Evolutionary conservation across 2,113 vertebrate species (phyloP).

Genomic region (Mesembrinibis cayennensis): DNA sequence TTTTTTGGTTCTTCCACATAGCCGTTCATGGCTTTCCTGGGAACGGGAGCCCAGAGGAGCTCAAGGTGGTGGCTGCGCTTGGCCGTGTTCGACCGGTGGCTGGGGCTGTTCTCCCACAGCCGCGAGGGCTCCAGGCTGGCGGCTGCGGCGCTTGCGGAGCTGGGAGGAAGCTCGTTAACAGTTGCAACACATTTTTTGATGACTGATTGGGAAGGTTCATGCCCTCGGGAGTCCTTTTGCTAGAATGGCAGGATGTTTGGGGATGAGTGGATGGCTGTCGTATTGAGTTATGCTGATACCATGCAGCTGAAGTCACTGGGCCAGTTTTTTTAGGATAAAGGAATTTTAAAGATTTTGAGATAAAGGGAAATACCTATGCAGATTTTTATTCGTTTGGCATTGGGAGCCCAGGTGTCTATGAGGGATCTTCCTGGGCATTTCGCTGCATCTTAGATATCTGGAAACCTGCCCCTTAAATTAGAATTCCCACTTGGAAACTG

Average conservation of each 20-base stretch:
- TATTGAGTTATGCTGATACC: not conserved
- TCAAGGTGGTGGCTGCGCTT: not conserved
- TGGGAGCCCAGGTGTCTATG: not conserved
- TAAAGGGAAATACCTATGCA: not conserved
- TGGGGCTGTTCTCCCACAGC: not conserved
- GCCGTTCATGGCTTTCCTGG: not conserved
- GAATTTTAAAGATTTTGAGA: not conserved
- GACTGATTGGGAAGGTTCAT: not conserved
- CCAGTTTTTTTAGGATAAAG: not conserved
- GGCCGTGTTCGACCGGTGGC: not conserved
- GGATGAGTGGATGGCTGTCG: not conserved
- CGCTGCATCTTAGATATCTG: not conserved
- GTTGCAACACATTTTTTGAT: not conserved
- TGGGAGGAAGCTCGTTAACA: not conserved
- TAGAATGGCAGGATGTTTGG: fast-evolving
- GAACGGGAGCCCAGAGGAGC: not conserved
- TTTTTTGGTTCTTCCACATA: not conserved
- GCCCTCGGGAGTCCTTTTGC: not conserved
- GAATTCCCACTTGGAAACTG: not conserved
- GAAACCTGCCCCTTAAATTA: not conserved
- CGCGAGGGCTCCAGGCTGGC: not conserved
- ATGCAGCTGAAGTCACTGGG: not conserved
- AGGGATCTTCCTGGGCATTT: not conserved
- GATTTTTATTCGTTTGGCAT: not conserved
- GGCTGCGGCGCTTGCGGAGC: not conserved